Evolutionary conservation across 2,888 invertebrate genomes (phyloP), one percentile per base, ranked within the genome.

Genomic region (Mactromeris polynyma): DNA sequence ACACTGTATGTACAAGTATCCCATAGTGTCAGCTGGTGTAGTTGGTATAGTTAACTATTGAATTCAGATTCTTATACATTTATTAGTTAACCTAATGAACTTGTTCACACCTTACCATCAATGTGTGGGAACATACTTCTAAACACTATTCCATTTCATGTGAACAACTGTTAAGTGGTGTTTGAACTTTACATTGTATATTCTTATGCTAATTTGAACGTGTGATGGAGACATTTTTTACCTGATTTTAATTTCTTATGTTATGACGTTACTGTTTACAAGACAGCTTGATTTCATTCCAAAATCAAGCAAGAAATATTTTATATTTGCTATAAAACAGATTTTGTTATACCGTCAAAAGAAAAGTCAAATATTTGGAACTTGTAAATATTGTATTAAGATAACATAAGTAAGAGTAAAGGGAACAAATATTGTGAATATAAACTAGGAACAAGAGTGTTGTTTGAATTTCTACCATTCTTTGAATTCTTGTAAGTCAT

Each of bases 121-220:
- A 64, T 64, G 58, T 64, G 58, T 64, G 58, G 58, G 58, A 64
- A 64, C 58, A 21, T 64, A 64, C 26, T 64, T 64, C 6, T 26
- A 26, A 26, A 26, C 26, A 64, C 58, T 64, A 9, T 7, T 64
- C 9, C 26, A 64, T 64, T 64, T 64, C 58, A 26, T 64, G 58
- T 64, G 58, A 64, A 64, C 58, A 26, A 26, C n/a, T 26, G 26
- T 64, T 64, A 26, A 64, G 58, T 64, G 58, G 58, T n/a, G 58
- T 64, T 64, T 64, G 58, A 64, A n/a, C 58, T 64, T n/a, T n/a
- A 64, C n/a, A 64, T 64, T 64, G 26, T n/a, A 26, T 64, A 64
- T 64, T 64, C 58, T 26, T 64, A 64, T 64, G 58, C 58, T 64
- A 64, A 64, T 64, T 64, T 64, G 26, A 64, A 64, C 58, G 26